Percentiles rank a stretch among this genome's conserved stretches.
Evolutionary conservation across 2,888 invertebrate species (phyloP).

Genomic region (Lycaena phlaeas): DNA sequence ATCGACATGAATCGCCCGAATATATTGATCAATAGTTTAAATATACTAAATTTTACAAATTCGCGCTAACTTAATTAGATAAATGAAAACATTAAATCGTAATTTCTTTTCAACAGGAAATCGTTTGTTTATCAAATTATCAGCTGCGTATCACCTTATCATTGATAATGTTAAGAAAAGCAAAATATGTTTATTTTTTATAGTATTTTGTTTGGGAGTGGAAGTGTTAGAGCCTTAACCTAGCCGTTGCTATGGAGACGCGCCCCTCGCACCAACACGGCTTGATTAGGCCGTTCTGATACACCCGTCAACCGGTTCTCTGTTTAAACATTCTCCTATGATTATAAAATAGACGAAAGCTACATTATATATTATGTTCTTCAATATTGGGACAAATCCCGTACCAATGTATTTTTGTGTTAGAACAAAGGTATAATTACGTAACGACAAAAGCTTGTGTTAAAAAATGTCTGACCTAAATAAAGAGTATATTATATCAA

Average conservation of each 20-base stretch:
- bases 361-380: too few relatives aligned
- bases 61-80: not conserved
- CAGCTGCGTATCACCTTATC: conserved; percentile 11
- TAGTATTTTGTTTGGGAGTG: not conserved
- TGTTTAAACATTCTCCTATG: not conserved
- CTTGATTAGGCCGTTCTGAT: too few relatives aligned
- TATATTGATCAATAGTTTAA: too few relatives aligned
- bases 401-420: too few relatives aligned
- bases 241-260: conserved; percentile 56
- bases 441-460: too few relatives aligned
- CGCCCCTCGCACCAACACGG: conserved; percentile 43
- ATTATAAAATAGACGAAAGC: not conserved
- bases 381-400: too few relatives aligned
- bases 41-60: too few relatives aligned
- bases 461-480: conserved; percentile 1
- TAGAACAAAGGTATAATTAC: too few relatives aligned
- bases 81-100: too few relatives aligned
- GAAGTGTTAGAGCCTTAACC: conserved; percentile 22
- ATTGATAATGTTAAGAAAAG: conserved; percentile 7
- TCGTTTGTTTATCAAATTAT: conserved; percentile 5
- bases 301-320: conserved; percentile 15
- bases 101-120: not conserved
- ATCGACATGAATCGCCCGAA: too few relatives aligned
- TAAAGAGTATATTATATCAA: conserved; percentile 4
- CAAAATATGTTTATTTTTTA: not conserved